A percentile compares a stretch with the other conserved stretches of the same genome.
Conservation (phyloP, 2,888 invertebrate genomes). For the Pimpla rufipes region DNA sequence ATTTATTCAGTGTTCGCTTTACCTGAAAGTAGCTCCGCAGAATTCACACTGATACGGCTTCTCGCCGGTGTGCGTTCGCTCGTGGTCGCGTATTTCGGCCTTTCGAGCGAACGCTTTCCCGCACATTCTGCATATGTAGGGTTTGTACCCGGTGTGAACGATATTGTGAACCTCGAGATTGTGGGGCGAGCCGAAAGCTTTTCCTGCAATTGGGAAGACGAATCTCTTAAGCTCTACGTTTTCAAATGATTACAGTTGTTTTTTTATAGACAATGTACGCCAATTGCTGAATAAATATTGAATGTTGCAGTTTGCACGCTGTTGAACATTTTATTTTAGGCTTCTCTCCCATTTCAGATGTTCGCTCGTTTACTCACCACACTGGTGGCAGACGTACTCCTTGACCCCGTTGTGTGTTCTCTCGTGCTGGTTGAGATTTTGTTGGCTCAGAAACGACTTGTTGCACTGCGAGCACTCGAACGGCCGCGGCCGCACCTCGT, state of each 20-base stretch:
- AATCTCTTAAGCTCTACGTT: background rate
- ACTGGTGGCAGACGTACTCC: slow-evolving; percentile 89
- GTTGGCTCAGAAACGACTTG: slow-evolving; percentile 92
- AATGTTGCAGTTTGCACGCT: background rate
- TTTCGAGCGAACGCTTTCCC: slow-evolving; percentile 92
- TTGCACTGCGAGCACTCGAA: slow-evolving; percentile 89
- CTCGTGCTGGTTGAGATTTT: slow-evolving; percentile 91
- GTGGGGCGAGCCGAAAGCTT: slow-evolving; percentile 92
- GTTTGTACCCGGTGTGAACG: slow-evolving; percentile 91
- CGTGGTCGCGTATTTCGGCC: slow-evolving; percentile 93
- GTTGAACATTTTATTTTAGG: background rate
- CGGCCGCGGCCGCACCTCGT: slow-evolving; percentile 89
- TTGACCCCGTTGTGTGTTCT: slow-evolving; percentile 91
- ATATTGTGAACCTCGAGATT: slow-evolving; percentile 92
- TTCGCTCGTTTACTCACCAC: slow-evolving; percentile 86
- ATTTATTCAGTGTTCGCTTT: background rate
- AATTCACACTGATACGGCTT: slow-evolving; percentile 92
- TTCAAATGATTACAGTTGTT: background rate
- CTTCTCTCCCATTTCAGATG: background rate
- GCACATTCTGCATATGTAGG: slow-evolving; percentile 90
- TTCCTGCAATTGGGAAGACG: slow-evolving; percentile 85
- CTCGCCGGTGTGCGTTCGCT: slow-evolving; percentile 93
- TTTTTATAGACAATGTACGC: background rate
- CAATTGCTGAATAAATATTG: background rate
- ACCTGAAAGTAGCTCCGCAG: slow-evolving; percentile 91